These are phyloP conservation scores for Prietella phreatophila DNA, from an alignment of 2,113 vertebrate genomes.

Conservation along the genomic window DNA sequence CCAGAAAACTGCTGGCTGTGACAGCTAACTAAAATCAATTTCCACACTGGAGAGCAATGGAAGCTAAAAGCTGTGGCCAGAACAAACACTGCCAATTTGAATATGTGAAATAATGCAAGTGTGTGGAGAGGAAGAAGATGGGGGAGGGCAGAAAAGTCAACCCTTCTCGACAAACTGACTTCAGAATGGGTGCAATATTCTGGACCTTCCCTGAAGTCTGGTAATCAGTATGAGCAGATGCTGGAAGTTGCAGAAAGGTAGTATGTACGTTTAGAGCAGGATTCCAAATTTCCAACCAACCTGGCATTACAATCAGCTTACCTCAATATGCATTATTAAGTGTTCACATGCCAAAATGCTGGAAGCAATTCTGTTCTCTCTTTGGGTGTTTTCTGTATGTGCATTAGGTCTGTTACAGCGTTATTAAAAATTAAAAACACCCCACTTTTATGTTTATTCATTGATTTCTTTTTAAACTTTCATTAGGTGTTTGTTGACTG, in stretches of 20 bases:
- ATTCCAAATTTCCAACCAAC: slow-evolving; percentile 29
- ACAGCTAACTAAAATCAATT: slow-evolving; percentile 67
- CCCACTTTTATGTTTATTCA: neutral
- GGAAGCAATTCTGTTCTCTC: slow-evolving; percentile 32
- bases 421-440: slow-evolving; percentile 27
- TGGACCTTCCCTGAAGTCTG: slow-evolving; percentile 47
- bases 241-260: slow-evolving; percentile 44
- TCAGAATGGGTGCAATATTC: slow-evolving; percentile 47
- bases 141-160: slow-evolving; percentile 36
- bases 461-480: neutral
- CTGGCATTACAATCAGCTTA: slow-evolving; percentile 24
- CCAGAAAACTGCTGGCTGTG: slow-evolving; percentile 60
- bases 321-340: slow-evolving; percentile 33
- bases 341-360: slow-evolving; percentile 6
- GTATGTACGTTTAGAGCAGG: slow-evolving; percentile 2
- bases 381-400: slow-evolving; percentile 13
- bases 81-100: slow-evolving; percentile 61
- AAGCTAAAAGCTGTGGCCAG: slow-evolving; percentile 58
- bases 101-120: slow-evolving; percentile 59
- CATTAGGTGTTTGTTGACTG: slow-evolving; percentile 5
- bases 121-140: slow-evolving; percentile 35
- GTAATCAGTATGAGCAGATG: slow-evolving; percentile 44
- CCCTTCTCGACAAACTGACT: slow-evolving; percentile 40
- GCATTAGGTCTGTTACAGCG: slow-evolving; percentile 11
- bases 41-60: slow-evolving; percentile 58